These are phyloP conservation scores for Onychomys arenicola DNA, from an alignment of 2,797 vertebrate species.

Conservation along the genomic window DNA sequence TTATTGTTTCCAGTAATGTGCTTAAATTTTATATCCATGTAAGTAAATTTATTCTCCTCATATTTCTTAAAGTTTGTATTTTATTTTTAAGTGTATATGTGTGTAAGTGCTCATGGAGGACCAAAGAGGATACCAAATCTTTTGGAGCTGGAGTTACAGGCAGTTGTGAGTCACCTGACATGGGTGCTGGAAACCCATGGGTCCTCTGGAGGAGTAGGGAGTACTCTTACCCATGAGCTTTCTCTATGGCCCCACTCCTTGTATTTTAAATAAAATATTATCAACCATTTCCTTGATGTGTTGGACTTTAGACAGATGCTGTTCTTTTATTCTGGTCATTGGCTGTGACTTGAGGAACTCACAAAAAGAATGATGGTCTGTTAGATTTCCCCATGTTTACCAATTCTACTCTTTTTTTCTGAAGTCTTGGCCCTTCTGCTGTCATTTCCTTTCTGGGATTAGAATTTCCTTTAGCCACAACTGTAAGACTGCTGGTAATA, in stretches of 20 bases:
- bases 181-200: background rate
- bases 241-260: background rate
- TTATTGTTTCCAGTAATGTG: background rate
- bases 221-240: background rate
- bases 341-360: background rate
- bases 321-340: background rate
- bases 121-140: background rate
- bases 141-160: background rate
- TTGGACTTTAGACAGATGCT: background rate
- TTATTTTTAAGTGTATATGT: background rate
- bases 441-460: background rate
- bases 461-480: background rate
- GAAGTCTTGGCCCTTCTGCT: background rate
- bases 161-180: background rate
- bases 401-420: background rate
- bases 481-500: background rate
- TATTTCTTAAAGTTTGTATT: background rate
- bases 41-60: background rate
- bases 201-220: background rate
- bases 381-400: background rate
- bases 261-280: slow-evolving; percentile 20
- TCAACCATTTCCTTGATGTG: background rate
- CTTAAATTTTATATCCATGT: background rate
- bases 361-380: background rate
- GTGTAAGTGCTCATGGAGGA: background rate